Evolutionary conservation across 1,140 invertebrate species (phyloP).

Genomic region (Cotesia typhae): DNA sequence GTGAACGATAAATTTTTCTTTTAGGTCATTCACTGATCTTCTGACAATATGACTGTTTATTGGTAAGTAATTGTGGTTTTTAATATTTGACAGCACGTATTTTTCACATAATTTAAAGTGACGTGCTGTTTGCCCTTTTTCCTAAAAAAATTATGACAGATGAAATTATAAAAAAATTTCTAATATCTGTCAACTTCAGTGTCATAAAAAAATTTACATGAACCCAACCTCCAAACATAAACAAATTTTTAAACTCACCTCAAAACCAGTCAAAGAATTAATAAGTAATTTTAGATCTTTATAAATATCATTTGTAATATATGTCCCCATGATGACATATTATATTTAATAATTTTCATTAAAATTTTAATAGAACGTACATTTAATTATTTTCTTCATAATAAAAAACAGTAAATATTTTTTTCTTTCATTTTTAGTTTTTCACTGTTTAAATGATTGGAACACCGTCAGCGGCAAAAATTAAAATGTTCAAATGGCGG

Average conservation of each 20-base stretch:
- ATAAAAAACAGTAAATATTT: too few species aligned
- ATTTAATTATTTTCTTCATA: too few species aligned
- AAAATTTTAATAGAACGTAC: too few species aligned
- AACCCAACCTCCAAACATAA: conserved; percentile 14
- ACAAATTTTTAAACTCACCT: conserved; percentile 46
- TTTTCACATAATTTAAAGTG: conserved; percentile 60
- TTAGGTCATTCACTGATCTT: conserved; percentile 54
- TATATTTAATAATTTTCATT: too few species aligned
- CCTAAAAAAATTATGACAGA: conserved; percentile 42
- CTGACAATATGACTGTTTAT: conserved; percentile 59
- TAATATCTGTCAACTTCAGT: background rate
- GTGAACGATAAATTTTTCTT: conserved; percentile 61
- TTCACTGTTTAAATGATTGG: too few species aligned
- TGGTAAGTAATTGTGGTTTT: conserved; percentile 61
- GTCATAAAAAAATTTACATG: background rate
- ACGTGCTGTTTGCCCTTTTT: conserved; percentile 51
- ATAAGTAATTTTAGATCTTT: conserved; percentile 59
- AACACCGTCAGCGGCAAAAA: too few species aligned
- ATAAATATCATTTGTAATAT: conserved; percentile 55
- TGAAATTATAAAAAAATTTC: background rate
- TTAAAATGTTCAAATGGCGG: too few species aligned
- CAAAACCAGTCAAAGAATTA: conserved; percentile 55
- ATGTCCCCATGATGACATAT: conserved; percentile 52
- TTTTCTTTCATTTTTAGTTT: too few species aligned
- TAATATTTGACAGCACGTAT: conserved; percentile 61